phyloP scores from a whole-genome alignment of 1,140 invertebrate species.

The Mizuhopecten yessoensis region DNA sequence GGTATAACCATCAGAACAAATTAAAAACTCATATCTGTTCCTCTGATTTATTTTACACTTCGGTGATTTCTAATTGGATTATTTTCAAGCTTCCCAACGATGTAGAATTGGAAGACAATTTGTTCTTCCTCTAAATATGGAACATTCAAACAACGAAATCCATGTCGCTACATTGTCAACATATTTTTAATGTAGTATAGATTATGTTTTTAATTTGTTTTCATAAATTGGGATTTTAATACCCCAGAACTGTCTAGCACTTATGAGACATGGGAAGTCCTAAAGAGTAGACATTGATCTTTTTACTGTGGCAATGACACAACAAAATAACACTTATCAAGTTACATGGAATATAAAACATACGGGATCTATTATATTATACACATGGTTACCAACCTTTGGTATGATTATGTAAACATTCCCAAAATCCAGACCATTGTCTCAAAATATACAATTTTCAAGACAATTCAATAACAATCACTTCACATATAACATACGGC shows the following conservation, averaged over 20 bases:
- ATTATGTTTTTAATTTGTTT: not conserved
- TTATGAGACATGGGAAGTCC: not conserved
- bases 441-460: no score
- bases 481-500: no score
- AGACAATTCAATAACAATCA: no score
- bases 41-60: not conserved
- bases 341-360: not conserved
- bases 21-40: not conserved
- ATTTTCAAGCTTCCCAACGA: not conserved
- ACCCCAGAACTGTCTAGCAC: not conserved
- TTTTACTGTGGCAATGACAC: not conserved
- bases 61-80: not conserved
- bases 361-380: no score
- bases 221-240: not conserved
- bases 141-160: not conserved
- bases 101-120: not conserved
- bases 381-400: no score
- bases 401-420: no score
- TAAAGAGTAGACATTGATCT: not conserved
- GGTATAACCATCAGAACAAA: not conserved
- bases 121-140: not conserved
- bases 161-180: not conserved
- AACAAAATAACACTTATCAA: not conserved
- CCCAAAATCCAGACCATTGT: no score
- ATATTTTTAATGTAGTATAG: not conserved